phyloP scores from a whole-genome alignment of 2,113 vertebrate genomes.

The Nesoenas mayeri region DNA sequence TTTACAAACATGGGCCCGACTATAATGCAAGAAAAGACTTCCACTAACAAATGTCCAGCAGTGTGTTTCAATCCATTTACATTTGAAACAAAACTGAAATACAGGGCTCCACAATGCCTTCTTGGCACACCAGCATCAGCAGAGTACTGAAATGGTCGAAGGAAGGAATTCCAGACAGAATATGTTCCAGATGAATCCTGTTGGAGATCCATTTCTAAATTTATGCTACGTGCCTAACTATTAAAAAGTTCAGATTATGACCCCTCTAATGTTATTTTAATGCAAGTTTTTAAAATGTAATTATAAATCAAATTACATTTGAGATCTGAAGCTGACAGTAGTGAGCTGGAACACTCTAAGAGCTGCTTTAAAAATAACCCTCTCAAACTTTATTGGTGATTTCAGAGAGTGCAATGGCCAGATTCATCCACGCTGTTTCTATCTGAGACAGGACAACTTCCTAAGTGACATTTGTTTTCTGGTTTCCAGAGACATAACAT shows the following conservation, averaged over 20 bases:
- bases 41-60: neutral
- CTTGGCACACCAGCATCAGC: neutral
- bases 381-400: constrained; percentile 74
- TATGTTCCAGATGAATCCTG: constrained; percentile 48
- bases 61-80: neutral
- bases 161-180: neutral
- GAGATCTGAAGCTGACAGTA: constrained; percentile 71
- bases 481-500: neutral
- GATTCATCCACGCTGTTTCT: neutral
- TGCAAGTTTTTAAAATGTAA: constrained; percentile 78
- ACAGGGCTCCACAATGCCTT: neutral
- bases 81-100: neutral
- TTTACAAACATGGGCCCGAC: neutral
- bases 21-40: neutral
- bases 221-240: constrained; percentile 39
- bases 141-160: neutral
- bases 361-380: constrained; percentile 75
- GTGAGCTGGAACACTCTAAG: constrained; percentile 68
- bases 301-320: constrained; percentile 80
- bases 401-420: constrained; percentile 39
- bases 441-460: neutral
- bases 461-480: neutral
- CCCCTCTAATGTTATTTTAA: constrained; percentile 76
- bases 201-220: constrained; percentile 48
- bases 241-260: constrained; percentile 71